Percentiles rank a stretch among this genome's conserved stretches.
Evolutionary conservation across 2,888 invertebrate genomes (phyloP).

Genomic region (Ceratothoa steindachneri): DNA sequence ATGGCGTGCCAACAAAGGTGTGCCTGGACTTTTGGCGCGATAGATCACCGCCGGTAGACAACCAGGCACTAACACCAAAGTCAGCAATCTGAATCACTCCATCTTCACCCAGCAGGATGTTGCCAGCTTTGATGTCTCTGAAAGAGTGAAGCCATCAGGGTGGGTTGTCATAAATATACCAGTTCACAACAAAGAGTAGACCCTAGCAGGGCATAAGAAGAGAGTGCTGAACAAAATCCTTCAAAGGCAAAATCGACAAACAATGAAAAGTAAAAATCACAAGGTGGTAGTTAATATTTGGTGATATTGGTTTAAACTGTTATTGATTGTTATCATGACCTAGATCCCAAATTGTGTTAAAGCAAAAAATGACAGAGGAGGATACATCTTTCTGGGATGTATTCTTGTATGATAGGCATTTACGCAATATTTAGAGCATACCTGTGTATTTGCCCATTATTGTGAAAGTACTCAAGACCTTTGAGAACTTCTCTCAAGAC

Average conservation of each 20-base stretch:
- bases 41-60: slow-evolving; percentile 88
- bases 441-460: slow-evolving; percentile 97
- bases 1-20: slow-evolving; percentile 97
- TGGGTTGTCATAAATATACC: background rate
- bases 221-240: too few species aligned
- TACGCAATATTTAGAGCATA: too few species aligned
- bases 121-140: slow-evolving; percentile 74
- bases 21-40: slow-evolving; percentile 91
- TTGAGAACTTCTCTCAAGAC: slow-evolving; percentile 91
- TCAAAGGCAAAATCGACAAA: too few species aligned
- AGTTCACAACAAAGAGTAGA: background rate
- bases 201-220: too few species aligned
- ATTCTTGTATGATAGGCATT: too few species aligned
- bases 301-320: too few species aligned
- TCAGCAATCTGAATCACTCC: slow-evolving; percentile 97
- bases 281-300: too few species aligned
- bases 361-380: too few species aligned
- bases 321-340: too few species aligned
- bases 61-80: slow-evolving; percentile 97
- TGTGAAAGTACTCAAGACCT: slow-evolving; percentile 97
- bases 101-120: slow-evolving; percentile 92
- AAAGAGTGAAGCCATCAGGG: slow-evolving; percentile 5
- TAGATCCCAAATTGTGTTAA: too few species aligned
- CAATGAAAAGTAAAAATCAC: too few species aligned
- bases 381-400: too few species aligned